Evolutionary conservation across 2,113 vertebrate genomes (phyloP).

Genomic region (Saimiri boliviensis): DNA sequence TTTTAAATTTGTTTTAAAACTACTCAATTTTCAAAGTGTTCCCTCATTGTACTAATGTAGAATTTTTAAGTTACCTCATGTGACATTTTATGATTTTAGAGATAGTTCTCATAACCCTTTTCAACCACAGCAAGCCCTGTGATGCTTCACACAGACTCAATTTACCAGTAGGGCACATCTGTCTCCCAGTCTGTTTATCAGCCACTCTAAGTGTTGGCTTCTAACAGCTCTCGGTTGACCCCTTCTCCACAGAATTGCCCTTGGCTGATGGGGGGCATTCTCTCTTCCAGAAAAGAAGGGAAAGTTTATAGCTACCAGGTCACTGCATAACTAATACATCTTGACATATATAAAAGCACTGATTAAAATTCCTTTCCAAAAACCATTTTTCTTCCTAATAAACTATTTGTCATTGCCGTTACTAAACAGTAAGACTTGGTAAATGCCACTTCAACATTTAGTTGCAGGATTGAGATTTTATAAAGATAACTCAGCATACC

Average conservation of each 20-base stretch:
- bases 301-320: not conserved
- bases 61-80: not conserved
- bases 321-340: conserved; percentile 1
- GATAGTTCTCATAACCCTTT: not conserved
- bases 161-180: not conserved
- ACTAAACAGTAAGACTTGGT: not conserved
- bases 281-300: not conserved
- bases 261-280: not conserved
- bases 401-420: not conserved
- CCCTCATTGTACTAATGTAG: not conserved
- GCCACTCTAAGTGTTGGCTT: not conserved
- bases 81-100: not conserved
- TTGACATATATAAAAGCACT: not conserved
- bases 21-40: not conserved
- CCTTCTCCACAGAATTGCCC: not conserved
- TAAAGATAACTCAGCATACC: not conserved
- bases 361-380: not conserved
- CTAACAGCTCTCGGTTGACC: not conserved
- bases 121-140: not conserved
- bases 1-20: conserved; percentile 19
- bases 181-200: not conserved
- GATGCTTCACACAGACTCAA: not conserved
- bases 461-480: not conserved
- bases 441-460: not conserved
- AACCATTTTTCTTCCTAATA: conserved; percentile 11